A percentile compares a stretch with the other conserved stretches of the same genome.
These are phyloP conservation scores for Lampropteryx suffumata DNA, from an alignment of 2,888 invertebrate species.

Conservation along the genomic window DNA sequence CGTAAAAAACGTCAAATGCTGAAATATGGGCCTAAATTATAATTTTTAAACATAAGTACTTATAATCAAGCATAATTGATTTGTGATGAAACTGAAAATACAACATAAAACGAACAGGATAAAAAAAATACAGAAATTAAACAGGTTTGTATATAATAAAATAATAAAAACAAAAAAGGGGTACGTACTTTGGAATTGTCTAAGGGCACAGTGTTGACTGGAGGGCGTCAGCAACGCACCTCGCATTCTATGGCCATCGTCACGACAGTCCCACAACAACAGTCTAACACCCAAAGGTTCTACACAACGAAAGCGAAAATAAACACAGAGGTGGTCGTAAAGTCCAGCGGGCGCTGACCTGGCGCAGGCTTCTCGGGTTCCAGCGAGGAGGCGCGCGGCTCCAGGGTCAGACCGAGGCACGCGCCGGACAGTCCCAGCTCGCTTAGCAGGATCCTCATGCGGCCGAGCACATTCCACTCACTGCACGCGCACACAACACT, in stretches of 20 bases:
- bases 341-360: slow-evolving; percentile 80
- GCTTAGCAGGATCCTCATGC: slow-evolving; percentile 83
- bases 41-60: too few relatives aligned
- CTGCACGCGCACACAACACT: slow-evolving; percentile 81
- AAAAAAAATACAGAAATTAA: slow-evolving; percentile 37
- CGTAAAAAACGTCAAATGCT: too few relatives aligned
- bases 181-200: slow-evolving; percentile 80
- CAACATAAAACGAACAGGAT: slow-evolving; percentile 34
- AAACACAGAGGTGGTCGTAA: slow-evolving; percentile 77
- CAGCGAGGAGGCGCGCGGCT: slow-evolving; percentile 76
- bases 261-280: slow-evolving; percentile 75
- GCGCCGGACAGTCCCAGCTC: slow-evolving; percentile 81
- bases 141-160: slow-evolving; percentile 40
- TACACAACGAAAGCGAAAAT: slow-evolving; percentile 83
- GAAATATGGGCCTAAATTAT: too few relatives aligned
- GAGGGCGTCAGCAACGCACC: slow-evolving; percentile 82
- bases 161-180: slow-evolving; percentile 63
- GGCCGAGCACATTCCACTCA: slow-evolving; percentile 81
- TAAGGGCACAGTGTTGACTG: slow-evolving; percentile 77
- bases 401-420: slow-evolving; percentile 81
- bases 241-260: slow-evolving; percentile 82
- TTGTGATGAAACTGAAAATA: slow-evolving; percentile 36
- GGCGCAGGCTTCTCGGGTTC: slow-evolving; percentile 78
- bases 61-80: too few relatives aligned
- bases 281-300: slow-evolving; percentile 78